Percentiles rank a stretch among this genome's conserved stretches.
phyloP scores from a whole-genome alignment of 2,888 invertebrate genomes.

The Frankliniella intonsa region DNA sequence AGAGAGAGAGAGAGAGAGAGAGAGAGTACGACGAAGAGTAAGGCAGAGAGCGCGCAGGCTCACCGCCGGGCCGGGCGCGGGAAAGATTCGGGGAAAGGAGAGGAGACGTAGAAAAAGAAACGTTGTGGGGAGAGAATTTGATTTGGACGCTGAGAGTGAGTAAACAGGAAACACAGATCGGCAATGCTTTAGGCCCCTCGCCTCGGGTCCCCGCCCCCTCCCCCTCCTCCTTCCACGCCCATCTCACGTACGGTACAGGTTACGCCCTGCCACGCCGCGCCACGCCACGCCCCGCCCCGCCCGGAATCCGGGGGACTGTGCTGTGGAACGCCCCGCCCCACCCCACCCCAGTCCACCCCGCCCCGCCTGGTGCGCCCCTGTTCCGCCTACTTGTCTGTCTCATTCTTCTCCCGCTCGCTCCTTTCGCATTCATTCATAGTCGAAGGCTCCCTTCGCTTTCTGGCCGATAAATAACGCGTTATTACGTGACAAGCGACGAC shows the following conservation, averaged over 20 bases:
- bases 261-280: background rate
- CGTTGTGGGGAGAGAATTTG: background rate
- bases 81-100: background rate
- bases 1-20: too few relatives aligned
- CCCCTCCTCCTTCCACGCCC: background rate
- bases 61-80: background rate
- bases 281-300: background rate
- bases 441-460: background rate
- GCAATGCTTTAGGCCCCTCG: background rate
- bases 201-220: background rate
- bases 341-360: background rate
- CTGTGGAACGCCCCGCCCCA: background rate
- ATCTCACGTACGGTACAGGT: background rate
- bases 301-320: background rate
- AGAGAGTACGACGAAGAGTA: background rate
- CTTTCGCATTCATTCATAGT: background rate
- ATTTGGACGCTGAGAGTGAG: slow-evolving; percentile 9
- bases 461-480: slow-evolving; percentile 18
- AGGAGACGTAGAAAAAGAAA: background rate
- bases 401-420: background rate
- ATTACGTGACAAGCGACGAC: background rate
- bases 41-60: background rate
- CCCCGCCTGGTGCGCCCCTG: background rate
- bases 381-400: too few relatives aligned
- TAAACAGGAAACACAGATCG: slow-evolving; percentile 16